These are phyloP conservation scores for Colaptes auratus DNA, from an alignment of 2,113 vertebrate species.

Conservation along the genomic window DNA sequence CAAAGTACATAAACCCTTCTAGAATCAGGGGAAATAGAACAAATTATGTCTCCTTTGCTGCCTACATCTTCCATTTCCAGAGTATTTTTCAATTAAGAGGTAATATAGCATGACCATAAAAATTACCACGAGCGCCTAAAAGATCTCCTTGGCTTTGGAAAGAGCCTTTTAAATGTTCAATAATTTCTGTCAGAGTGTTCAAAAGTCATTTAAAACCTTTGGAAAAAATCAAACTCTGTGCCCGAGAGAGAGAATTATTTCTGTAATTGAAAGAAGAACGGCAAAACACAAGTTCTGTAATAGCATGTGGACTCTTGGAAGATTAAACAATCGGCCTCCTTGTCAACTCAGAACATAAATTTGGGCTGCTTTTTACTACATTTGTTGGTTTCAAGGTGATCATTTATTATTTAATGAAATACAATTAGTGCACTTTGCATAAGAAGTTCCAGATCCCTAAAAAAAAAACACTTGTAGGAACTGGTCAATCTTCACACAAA, in stretches of 20 bases:
- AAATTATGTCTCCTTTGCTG: not conserved
- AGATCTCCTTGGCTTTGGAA: not conserved
- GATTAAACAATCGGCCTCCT: not conserved
- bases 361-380: not conserved
- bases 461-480: not conserved
- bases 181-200: not conserved
- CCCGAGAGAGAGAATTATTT: slow-evolving; percentile 18
- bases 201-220: not conserved
- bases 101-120: slow-evolving; percentile 3
- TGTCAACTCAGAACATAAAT: not conserved
- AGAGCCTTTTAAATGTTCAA: slow-evolving; percentile 1
- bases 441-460: not conserved
- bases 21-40: not conserved
- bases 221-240: not conserved
- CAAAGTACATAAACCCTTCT: not conserved
- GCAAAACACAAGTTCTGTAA: not conserved
- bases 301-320: not conserved
- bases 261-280: slow-evolving; percentile 23
- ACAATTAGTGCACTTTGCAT: not conserved
- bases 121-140: not conserved
- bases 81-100: slow-evolving; percentile 25
- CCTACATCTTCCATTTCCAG: not conserved
- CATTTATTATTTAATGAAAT: not conserved
- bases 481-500: not conserved
- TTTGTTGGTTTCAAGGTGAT: not conserved